Percentiles rank a stretch among this genome's conserved stretches.
These are phyloP conservation scores for Umimayanthus chanpuru DNA, from an alignment of 92 coral and sea anemone species.

Conservation along the genomic window DNA sequence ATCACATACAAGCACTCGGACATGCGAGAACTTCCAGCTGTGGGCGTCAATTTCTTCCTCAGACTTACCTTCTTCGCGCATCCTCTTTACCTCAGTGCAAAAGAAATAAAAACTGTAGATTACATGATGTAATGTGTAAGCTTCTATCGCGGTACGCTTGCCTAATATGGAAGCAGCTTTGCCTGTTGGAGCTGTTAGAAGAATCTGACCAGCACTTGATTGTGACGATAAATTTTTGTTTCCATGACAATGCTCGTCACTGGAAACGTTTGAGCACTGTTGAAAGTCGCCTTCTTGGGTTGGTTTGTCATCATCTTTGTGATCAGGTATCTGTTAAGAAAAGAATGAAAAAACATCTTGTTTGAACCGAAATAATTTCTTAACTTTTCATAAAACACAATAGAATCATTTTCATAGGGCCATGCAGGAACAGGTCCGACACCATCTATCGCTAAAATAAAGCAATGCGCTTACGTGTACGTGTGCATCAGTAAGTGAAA, in stretches of 20 bases:
- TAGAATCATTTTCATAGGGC: too few species aligned
- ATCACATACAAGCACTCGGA: constrained; percentile 56
- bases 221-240: background rate
- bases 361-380: too few species aligned
- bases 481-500: too few species aligned
- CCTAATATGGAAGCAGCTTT: constrained; percentile 63
- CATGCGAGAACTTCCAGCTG: constrained; percentile 49
- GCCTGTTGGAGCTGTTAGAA: constrained; percentile 70
- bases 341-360: background rate
- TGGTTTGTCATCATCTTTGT: background rate
- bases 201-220: constrained; percentile 33
- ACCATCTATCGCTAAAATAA: too few species aligned
- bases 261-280: background rate
- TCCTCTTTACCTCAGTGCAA: background rate
- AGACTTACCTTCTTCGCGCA: background rate
- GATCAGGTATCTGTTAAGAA: background rate
- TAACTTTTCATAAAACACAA: too few species aligned
- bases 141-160: constrained; percentile 42
- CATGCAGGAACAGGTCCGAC: too few species aligned
- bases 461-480: too few species aligned
- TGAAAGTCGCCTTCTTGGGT: too few species aligned
- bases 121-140: constrained; percentile 58
- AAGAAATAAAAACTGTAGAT: constrained; percentile 45
- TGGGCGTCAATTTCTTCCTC: background rate
- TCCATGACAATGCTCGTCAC: background rate